Evolutionary conservation across 2,113 vertebrate species (phyloP).

Genomic region (Carassius auratus): DNA sequence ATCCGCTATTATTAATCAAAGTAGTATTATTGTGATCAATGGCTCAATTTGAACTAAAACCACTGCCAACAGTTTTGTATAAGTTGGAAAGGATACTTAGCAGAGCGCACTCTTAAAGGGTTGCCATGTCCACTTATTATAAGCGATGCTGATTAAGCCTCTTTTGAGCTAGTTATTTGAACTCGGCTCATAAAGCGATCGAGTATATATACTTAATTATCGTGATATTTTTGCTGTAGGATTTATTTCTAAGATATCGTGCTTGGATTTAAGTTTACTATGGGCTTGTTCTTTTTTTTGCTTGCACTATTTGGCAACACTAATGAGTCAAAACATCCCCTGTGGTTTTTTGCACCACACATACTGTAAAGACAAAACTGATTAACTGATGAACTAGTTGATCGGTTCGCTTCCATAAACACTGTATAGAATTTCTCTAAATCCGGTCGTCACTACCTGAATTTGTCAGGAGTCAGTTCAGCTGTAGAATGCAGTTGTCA

Average conservation of each 20-base stretch:
- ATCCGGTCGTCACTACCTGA: too few relatives aligned
- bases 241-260: too few relatives aligned
- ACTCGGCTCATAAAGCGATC: background rate
- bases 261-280: too few relatives aligned
- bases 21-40: too few relatives aligned
- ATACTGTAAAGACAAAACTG: background rate
- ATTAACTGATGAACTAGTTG: background rate
- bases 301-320: background rate
- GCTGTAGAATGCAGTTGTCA: background rate
- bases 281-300: background rate
- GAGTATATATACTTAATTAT: background rate
- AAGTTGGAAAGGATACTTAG: background rate
- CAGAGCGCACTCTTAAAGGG: background rate
- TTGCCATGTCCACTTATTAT: background rate
- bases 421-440: background rate
- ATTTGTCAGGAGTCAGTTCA: background rate
- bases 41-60: too few relatives aligned
- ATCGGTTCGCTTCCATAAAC: background rate
- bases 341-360: background rate
- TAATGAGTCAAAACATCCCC: too few relatives aligned
- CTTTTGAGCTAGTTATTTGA: background rate
- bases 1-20: too few relatives aligned
- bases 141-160: background rate
- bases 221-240: background rate
- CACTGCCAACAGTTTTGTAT: background rate